Percentiles rank a stretch among this genome's conserved stretches.
Conservation (phyloP, 2,888 invertebrate species). For the Lasioglossum morio region DNA sequence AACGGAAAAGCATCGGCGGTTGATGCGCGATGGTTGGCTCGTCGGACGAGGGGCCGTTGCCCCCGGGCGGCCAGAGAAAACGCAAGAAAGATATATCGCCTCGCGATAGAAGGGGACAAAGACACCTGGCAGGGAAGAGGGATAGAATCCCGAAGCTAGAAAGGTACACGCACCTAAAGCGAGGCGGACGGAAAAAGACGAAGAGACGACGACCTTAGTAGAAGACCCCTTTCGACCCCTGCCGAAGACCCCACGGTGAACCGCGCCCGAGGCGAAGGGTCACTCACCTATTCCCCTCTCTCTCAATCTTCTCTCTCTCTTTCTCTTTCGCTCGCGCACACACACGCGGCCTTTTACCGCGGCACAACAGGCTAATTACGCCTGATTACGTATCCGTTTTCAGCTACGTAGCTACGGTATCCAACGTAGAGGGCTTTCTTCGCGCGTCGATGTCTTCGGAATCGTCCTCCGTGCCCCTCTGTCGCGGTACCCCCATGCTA, state of each 20-base stretch:
- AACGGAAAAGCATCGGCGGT: constrained; percentile 44
- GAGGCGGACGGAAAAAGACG: constrained; percentile 46
- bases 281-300: constrained; percentile 78
- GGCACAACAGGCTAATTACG: constrained; percentile 79
- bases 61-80: constrained; percentile 57
- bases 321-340: not conserved
- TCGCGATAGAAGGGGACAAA: constrained; percentile 65
- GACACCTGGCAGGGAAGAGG: constrained; percentile 54
- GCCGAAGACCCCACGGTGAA: constrained; percentile 71
- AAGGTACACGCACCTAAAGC: constrained; percentile 59
- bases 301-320: not conserved
- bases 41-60: constrained; percentile 58
- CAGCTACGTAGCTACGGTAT: constrained; percentile 58
- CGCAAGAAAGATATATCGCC: constrained; percentile 66
- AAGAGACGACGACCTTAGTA: constrained; percentile 44
- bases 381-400: constrained; percentile 76
- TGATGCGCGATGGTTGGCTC: constrained; percentile 6
- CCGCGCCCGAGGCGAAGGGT: constrained; percentile 80
- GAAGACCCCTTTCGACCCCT: constrained; percentile 73
- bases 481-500: not conserved
- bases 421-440: constrained; percentile 35
- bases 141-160: constrained; percentile 68
- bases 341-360: constrained; percentile 68
- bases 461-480: constrained; percentile 3
- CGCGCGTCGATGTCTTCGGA: constrained; percentile 16